A percentile compares a stretch with the other conserved stretches of the same genome.
Evolutionary conservation across 2,113 vertebrate species (phyloP).

Genomic region (Entelurus aequoreus): DNA sequence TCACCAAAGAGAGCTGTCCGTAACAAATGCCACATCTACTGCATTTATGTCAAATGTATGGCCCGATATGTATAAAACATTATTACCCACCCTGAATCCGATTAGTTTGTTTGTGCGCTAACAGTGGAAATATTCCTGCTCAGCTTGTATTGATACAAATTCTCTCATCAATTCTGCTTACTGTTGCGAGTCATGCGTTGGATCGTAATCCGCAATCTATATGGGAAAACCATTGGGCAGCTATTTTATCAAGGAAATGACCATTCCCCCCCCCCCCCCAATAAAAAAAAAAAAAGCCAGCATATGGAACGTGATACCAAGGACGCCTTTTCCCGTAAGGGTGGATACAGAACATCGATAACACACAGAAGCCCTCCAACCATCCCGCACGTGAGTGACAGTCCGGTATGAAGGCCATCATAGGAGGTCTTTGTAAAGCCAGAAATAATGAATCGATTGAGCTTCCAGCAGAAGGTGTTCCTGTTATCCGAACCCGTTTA

Average conservation of each 20-base stretch:
- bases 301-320: slow-evolving; percentile 1
- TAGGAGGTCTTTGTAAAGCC: not conserved
- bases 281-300: too few species aligned
- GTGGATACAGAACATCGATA: not conserved
- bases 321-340: not conserved
- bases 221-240: not conserved
- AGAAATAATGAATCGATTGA: not conserved
- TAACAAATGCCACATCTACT: too few species aligned
- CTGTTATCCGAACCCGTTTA: not conserved
- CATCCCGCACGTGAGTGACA: not conserved
- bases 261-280: too few species aligned
- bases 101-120: not conserved
- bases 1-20: too few species aligned
- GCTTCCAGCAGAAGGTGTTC: not conserved
- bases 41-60: not conserved
- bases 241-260: not conserved
- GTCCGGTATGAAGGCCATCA: not conserved
- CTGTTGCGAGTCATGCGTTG: not conserved
- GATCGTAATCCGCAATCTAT: not conserved
- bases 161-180: not conserved
- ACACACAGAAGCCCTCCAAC: not conserved
- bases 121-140: not conserved
- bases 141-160: not conserved
- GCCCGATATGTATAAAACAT: not conserved
- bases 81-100: not conserved